A percentile compares a stretch with the other conserved stretches of the same genome.
These are phyloP conservation scores for Graptemys geographica DNA, from an alignment of 2,797 vertebrate genomes.

Conservation along the genomic window DNA sequence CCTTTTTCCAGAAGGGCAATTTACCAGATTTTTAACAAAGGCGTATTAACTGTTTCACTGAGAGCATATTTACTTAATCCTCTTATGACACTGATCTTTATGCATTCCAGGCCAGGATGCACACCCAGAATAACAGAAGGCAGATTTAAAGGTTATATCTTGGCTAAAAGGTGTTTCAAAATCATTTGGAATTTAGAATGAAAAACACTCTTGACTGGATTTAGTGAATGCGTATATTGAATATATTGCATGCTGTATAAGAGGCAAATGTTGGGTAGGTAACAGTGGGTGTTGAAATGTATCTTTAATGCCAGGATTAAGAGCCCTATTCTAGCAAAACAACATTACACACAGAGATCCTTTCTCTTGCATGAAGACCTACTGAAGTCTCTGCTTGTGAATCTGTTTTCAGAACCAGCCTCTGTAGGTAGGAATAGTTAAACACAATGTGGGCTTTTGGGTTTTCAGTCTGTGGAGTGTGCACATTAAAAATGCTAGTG, in stretches of 20 bases:
- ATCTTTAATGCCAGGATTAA: not conserved
- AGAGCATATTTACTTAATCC: not conserved
- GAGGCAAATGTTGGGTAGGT: not conserved
- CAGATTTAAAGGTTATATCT: conserved; percentile 9
- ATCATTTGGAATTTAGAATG: conserved; percentile 36
- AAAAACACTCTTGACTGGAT: conserved; percentile 22
- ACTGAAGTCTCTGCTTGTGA: not conserved
- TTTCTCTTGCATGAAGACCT: not conserved
- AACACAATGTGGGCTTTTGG: not conserved
- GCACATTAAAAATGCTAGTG: rapidly evolving
- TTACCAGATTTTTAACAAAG: not conserved
- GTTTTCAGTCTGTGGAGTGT: not conserved
- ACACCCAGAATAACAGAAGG: conserved; percentile 5
- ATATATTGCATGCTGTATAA: not conserved
- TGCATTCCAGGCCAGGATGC: not conserved
- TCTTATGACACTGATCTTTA: not conserved
- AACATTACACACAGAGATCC: rapidly evolving
- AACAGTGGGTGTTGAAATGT: not conserved
- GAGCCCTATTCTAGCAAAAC: not conserved
- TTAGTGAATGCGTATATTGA: not conserved
- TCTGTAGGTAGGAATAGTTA: not conserved
- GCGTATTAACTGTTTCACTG: not conserved
- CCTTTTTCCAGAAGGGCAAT: not conserved
- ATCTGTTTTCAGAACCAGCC: rapidly evolving
- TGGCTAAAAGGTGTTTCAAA: conserved; percentile 36